These are phyloP conservation scores for Zapornia atra DNA, from an alignment of 2,113 vertebrate species.

Conservation along the genomic window DNA sequence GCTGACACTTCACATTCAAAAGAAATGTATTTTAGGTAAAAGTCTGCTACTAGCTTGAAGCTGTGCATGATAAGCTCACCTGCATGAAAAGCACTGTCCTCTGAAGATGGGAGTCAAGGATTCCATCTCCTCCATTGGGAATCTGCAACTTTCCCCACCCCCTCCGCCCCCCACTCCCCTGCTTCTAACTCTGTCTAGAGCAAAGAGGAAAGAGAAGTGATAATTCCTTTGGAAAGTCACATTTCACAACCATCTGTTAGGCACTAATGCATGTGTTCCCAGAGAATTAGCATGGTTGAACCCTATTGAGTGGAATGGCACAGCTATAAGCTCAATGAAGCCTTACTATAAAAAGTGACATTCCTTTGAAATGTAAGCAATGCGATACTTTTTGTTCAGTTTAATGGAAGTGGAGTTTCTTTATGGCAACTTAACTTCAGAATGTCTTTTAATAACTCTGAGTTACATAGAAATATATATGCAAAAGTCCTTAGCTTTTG, in stretches of 20 bases:
- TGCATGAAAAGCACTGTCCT: not conserved
- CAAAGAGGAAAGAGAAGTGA: conserved; percentile 25
- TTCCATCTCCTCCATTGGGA: not conserved
- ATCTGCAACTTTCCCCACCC: not conserved
- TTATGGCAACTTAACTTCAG: not conserved
- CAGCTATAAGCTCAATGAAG: not conserved
- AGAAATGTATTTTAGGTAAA: not conserved
- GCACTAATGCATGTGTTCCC: conserved; percentile 18
- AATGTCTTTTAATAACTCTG: not conserved
- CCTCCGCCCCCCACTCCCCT: no score
- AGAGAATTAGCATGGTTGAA: conserved; percentile 21
- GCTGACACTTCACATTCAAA: not conserved
- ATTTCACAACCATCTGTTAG: conserved; percentile 51
- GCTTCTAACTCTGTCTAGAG: not conserved
- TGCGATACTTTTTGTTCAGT: not conserved
- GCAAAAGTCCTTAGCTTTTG: not conserved
- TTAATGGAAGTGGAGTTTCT: not conserved
- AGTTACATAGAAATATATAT: not conserved
- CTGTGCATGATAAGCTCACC: not conserved
- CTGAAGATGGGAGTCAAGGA: not conserved
- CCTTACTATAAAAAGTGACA: not conserved
- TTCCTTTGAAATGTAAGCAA: not conserved
- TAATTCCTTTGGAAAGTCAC: conserved; percentile 51
- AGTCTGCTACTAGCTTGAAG: not conserved
- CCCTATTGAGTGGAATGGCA: not conserved